Evolutionary conservation across 2,113 vertebrate species (phyloP), one percentile per base, ranked within the genome.

Genomic region (Colius striatus): DNA sequence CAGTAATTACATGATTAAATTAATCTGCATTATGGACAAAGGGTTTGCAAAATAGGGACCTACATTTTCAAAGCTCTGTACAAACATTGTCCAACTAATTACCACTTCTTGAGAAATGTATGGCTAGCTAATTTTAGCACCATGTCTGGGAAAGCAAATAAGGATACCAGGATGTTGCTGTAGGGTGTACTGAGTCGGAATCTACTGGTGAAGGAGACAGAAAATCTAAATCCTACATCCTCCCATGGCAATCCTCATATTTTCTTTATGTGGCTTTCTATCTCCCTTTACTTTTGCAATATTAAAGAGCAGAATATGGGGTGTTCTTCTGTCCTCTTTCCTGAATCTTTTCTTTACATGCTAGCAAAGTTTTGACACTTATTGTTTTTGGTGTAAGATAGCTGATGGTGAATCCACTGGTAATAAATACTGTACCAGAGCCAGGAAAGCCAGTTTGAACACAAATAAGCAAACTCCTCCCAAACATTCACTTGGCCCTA

Each of bases 41-140:
- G 77, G 85, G 90, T 96, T 95, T 96, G 92, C 77, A 92, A 96
- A 97, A 95, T 95, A 73, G 89, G 94, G 95, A 92, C 73, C 88
- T 89, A 78, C 93, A 79, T 92, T 95, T 96, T 78, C 92, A 93
- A 90, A 96, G 85, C 94, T 65, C 88, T 93, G 95, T 96, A 93
- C 90, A 96, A 97, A 96, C 93, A 97, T 87, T 96, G 93, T 88
- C 86, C 95, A 93, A 96, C 88, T 96, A 95, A 96, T 95, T 96
- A 96, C 90, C 82, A 73, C 90, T 95, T 95, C 92, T 93, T 72
- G 73, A 79, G 80, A 72, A 94, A 90, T 68, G 73, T 50, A 77
- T 21, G 92, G 84, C 86, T 78, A 26, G 48, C 70, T 96, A 94
- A 93, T 92, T 96, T 93, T 92, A 95, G 73, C 65, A 87, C 25